Evolutionary conservation across 2,888 invertebrate species (phyloP).

Genomic region (Cacoxenus indagator): DNA sequence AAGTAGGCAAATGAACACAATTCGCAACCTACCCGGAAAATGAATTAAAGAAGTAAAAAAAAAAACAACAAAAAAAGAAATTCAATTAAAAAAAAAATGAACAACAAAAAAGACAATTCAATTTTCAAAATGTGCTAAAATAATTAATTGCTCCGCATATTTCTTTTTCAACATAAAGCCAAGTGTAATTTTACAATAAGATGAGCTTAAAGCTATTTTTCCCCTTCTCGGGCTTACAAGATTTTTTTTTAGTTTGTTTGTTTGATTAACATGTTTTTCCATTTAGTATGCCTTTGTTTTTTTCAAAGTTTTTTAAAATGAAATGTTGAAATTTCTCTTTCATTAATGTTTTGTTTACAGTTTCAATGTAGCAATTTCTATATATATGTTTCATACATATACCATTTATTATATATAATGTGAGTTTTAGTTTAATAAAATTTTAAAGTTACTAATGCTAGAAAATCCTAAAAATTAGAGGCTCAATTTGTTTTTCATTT

Average conservation of each 20-base stretch:
- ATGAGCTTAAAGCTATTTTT: constrained; percentile 3
- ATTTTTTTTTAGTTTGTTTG: constrained; percentile 7
- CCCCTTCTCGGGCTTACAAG: constrained; percentile 29
- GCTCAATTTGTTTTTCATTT: neutral
- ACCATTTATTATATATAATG: neutral
- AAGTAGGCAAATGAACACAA: constrained; percentile 13
- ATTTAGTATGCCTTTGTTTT: too few relatives aligned
- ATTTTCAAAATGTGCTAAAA: too few relatives aligned
- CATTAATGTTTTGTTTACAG: constrained; percentile 40
- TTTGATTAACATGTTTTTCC: neutral
- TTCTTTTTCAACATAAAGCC: neutral
- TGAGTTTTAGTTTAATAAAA: constrained; percentile 9
- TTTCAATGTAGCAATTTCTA: constrained; percentile 27
- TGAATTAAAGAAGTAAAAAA: neutral
- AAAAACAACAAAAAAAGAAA: neutral
- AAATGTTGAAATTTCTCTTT: neutral
- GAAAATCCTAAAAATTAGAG: neutral
- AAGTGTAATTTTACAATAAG: neutral
- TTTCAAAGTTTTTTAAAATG: too few relatives aligned
- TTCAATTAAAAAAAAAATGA: neutral
- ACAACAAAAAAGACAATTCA: neutral
- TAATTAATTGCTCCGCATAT: neutral
- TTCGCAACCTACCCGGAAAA: neutral
- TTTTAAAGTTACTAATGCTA: constrained; percentile 13
- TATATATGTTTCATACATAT: constrained; percentile 6